Conservation (phyloP, 2,888 invertebrate genomes). For the Drosophila kanekoi region DNA sequence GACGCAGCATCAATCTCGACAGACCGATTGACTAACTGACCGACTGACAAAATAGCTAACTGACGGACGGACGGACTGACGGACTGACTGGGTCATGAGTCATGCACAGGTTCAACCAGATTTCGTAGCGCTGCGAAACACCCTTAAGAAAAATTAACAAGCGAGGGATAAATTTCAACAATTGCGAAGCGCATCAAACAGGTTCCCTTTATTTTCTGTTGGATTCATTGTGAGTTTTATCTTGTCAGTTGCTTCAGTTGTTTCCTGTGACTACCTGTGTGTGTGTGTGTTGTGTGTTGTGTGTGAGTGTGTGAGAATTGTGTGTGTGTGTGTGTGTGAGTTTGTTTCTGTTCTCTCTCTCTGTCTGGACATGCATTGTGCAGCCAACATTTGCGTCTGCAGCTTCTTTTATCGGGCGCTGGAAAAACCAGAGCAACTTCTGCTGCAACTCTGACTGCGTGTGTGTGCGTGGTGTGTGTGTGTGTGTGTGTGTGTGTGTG, state of each 20-base stretch:
- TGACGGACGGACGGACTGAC: slow-evolving; percentile 10
- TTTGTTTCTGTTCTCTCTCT: slow-evolving; percentile 23
- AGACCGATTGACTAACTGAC: slow-evolving; percentile 1
- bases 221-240: slow-evolving; percentile 55
- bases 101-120: slow-evolving; percentile 34
- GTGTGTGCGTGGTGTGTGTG: slow-evolving; percentile 5
- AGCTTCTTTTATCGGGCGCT: slow-evolving; percentile 29
- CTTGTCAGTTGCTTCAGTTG: slow-evolving; percentile 48
- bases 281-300: slow-evolving; percentile 4
- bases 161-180: slow-evolving; percentile 34
- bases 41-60: slow-evolving; percentile 1
- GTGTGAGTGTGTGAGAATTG: slow-evolving; percentile 2
- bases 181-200: slow-evolving; percentile 58
- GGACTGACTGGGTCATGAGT: slow-evolving; percentile 63
- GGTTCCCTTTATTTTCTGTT: slow-evolving; percentile 38
- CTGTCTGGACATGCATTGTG: slow-evolving; percentile 48
- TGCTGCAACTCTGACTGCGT: slow-evolving; percentile 2
- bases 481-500: slow-evolving; percentile 26
- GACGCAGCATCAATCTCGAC: slow-evolving; percentile 10
- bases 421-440: slow-evolving; percentile 56
- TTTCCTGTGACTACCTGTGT: slow-evolving; percentile 49
- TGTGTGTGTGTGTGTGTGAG: background rate
- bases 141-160: slow-evolving; percentile 34
- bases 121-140: slow-evolving; percentile 20
- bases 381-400: slow-evolving; percentile 28